Base-by-base conservation (phyloP, 30 jellyfish, hydroid and myxozoan genomes). In the Chironex yamaguchii region DNA sequence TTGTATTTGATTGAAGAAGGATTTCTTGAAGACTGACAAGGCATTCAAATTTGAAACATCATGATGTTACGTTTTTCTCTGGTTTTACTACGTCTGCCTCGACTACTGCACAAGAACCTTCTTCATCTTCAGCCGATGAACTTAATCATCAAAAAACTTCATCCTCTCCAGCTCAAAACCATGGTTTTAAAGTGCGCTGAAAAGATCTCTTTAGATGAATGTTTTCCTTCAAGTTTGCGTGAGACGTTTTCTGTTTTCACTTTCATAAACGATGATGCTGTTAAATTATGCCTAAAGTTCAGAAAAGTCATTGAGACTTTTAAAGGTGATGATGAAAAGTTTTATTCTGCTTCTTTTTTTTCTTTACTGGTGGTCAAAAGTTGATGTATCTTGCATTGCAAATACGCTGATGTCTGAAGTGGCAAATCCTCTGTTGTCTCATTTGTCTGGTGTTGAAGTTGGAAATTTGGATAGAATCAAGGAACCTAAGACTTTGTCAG, bases 1-100 rank as follows among this genome's bases (percentile, higher is more conserved):
- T 49, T 74, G 20, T 74, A 51, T 35, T 74, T 74, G 54, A 51
- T 74, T 51, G 87, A 74, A 74, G 87, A 29, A 4, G 87, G 87
- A 17, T 74, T 74, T 32, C 34, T 71, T 34, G 84, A 69, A 2
- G 71, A 69, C 84, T 71, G 4, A 32, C 84, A 13, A 33, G 84
- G 84, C 84, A 71, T 48, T 32, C 71, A 3, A 71, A 36, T 32
- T 34, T 42, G 84, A 71, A 71, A 26, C 84, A 71, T 36, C 71
- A 22, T 25, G 9, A 71, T 36, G 70, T 71, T 71, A 0, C 31
- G 36, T 32, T 69, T 36, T 62, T n/a, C n/a, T n/a, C n/a, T n/a
- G 42, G 81, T 34, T 36, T 32, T 20, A 22, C 84, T 20, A 42
- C 1, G 28, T 1, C 84, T 71, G 3, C 70, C 34, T 70, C 71